Percentiles rank a stretch among this genome's conserved stretches.
These are phyloP conservation scores for Rhabdophis nuchalis DNA, from an alignment of 2,797 vertebrate genomes.

Conservation along the genomic window DNA sequence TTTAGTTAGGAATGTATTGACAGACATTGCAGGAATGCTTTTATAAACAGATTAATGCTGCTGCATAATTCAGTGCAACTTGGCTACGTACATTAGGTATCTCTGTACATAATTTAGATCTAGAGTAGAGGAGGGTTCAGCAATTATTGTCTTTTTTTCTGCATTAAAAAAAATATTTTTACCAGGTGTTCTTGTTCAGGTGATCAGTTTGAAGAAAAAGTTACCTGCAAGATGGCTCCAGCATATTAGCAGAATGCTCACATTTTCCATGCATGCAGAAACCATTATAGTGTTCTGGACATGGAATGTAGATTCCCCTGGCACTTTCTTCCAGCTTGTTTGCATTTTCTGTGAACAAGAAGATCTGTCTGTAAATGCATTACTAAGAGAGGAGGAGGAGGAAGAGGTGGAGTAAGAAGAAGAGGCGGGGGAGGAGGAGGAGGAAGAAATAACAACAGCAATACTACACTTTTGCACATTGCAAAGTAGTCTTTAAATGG, in stretches of 20 bases:
- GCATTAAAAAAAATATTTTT: slow-evolving; percentile 6
- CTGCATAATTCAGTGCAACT: slow-evolving; percentile 36
- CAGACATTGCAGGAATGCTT: neutral
- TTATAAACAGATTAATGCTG: slow-evolving; percentile 34
- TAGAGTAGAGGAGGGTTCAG: slow-evolving; percentile 4
- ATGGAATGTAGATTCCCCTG: slow-evolving; percentile 87
- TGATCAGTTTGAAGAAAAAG: slow-evolving; percentile 6
- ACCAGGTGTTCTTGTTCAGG: neutral
- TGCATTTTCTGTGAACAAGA: slow-evolving; percentile 76
- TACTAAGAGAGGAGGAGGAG: neutral
- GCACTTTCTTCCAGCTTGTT: slow-evolving; percentile 83
- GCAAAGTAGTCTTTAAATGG: slow-evolving; percentile 21
- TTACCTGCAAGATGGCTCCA: slow-evolving; percentile 96
- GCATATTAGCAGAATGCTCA: slow-evolving; percentile 86
- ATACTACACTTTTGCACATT: neutral
- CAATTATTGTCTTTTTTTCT: slow-evolving; percentile 27
- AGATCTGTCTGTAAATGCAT: slow-evolving; percentile 31
- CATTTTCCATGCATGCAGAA: slow-evolving; percentile 97
- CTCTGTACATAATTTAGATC: slow-evolving; percentile 36
- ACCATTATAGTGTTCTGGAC: slow-evolving; percentile 91
- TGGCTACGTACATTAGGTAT: slow-evolving; percentile 1
- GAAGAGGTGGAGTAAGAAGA: neutral
- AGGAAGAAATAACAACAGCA: slow-evolving; percentile 14
- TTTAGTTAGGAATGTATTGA: slow-evolving; percentile 20
- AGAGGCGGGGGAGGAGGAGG: no score